A percentile compares a stretch with the other conserved stretches of the same genome.
Evolutionary conservation across 2,113 vertebrate species (phyloP).

Genomic region (Sitta europaea): DNA sequence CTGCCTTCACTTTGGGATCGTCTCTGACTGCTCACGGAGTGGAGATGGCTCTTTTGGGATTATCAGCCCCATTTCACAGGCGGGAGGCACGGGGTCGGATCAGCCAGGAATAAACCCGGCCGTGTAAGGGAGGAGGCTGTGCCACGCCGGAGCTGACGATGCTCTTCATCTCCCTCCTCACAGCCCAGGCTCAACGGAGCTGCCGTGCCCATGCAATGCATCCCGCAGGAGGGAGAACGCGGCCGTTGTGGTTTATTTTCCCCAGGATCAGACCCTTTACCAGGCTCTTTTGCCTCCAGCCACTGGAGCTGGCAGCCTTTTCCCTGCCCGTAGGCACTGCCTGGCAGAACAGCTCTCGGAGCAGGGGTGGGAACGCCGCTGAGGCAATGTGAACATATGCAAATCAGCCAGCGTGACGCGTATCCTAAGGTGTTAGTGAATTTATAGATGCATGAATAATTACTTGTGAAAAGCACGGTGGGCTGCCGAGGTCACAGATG

Average conservation of each 20-base stretch:
- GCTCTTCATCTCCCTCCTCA: not conserved
- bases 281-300: not conserved
- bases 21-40: not conserved
- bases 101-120: not conserved
- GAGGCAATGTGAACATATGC: not conserved
- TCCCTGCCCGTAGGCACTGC: not conserved
- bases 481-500: conserved; percentile 28
- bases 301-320: not conserved
- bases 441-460: conserved; percentile 43
- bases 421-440: conserved; percentile 33
- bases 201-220: accelerated
- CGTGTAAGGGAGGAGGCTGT: accelerated
- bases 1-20: accelerated
- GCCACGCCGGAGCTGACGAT: accelerated
- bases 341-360: not conserved
- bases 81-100: accelerated
- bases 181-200: no score
- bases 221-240: not conserved
- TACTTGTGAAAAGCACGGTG: conserved; percentile 9
- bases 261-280: not conserved
- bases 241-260: not conserved
- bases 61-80: not conserved
- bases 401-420: not conserved
- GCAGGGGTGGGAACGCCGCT: not conserved
- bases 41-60: not conserved